Percentiles rank a stretch among this genome's conserved stretches.
phyloP scores from a whole-genome alignment of 1,140 invertebrate species.

The Trissolcus basalis region DNA sequence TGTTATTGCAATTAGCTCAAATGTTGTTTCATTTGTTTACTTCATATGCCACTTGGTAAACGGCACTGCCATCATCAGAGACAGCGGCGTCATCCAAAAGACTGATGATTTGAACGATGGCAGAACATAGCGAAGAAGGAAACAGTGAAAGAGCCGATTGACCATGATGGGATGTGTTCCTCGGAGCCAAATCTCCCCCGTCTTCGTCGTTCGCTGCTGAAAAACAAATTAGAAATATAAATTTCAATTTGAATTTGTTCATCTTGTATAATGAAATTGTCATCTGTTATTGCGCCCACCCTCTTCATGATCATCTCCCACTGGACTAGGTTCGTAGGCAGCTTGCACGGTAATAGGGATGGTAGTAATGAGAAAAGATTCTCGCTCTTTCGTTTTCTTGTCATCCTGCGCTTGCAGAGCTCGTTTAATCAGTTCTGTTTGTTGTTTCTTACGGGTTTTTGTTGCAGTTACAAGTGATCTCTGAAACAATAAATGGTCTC shows the following conservation, averaged over 20 bases:
- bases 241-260: not conserved
- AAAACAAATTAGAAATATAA: not conserved
- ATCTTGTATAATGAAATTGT: not conserved
- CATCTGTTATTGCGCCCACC: conserved; percentile 72
- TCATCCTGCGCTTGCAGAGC: conserved; percentile 97
- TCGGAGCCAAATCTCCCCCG: conserved; percentile 80
- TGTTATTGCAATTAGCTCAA: too few species aligned
- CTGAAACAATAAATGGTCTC: conserved; percentile 74
- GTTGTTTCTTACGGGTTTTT: conserved; percentile 98
- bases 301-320: conserved; percentile 91
- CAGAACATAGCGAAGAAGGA: conserved; percentile 96
- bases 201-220: conserved; percentile 79
- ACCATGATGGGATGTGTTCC: conserved; percentile 85
- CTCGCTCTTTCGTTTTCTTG: conserved; percentile 93
- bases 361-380: conserved; percentile 97
- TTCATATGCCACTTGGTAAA: conserved; percentile 93
- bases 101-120: conserved; percentile 95
- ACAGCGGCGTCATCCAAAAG: conserved; percentile 97
- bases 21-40: conserved; percentile 68
- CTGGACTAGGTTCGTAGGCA: conserved; percentile 93
- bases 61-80: conserved; percentile 92
- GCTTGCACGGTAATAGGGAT: conserved; percentile 97
- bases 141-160: conserved; percentile 96
- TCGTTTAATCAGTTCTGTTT: conserved; percentile 97
- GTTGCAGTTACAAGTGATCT: conserved; percentile 98